Evolutionary conservation across 2,113 vertebrate species (phyloP).

Genomic region (Gymnocephalus cernua): DNA sequence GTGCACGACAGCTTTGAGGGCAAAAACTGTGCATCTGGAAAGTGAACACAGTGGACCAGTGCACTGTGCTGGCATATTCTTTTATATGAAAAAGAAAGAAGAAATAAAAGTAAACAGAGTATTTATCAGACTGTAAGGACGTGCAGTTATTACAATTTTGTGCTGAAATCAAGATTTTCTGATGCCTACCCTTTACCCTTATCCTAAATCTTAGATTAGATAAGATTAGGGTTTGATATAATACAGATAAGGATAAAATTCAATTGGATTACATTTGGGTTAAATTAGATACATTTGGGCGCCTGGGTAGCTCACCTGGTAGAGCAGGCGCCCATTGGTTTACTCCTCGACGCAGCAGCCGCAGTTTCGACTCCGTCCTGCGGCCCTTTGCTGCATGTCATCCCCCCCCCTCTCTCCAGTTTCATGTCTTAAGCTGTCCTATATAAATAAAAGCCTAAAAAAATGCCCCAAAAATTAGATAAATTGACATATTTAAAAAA

Average conservation of each 20-base stretch:
- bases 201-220: neutral
- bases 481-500: too few relatives aligned
- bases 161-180: neutral
- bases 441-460: too few relatives aligned
- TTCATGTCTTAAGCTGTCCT: too few relatives aligned
- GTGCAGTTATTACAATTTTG: neutral
- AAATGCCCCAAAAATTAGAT: too few relatives aligned
- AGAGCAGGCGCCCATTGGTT: too few relatives aligned
- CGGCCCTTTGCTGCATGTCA: too few relatives aligned
- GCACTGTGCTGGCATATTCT: neutral
- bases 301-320: too few relatives aligned
- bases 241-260: neutral
- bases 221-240: neutral
- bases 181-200: too few relatives aligned
- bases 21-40: neutral
- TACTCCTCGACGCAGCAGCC: too few relatives aligned
- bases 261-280: neutral
- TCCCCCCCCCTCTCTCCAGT: too few relatives aligned
- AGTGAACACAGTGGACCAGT: neutral
- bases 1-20: neutral
- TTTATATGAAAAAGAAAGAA: neutral
- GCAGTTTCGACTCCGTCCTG: too few relatives aligned
- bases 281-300: neutral
- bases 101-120: neutral
- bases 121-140: neutral